Evolutionary conservation across 2,797 vertebrate species (phyloP).

Genomic region (Pangasius macronema): DNA sequence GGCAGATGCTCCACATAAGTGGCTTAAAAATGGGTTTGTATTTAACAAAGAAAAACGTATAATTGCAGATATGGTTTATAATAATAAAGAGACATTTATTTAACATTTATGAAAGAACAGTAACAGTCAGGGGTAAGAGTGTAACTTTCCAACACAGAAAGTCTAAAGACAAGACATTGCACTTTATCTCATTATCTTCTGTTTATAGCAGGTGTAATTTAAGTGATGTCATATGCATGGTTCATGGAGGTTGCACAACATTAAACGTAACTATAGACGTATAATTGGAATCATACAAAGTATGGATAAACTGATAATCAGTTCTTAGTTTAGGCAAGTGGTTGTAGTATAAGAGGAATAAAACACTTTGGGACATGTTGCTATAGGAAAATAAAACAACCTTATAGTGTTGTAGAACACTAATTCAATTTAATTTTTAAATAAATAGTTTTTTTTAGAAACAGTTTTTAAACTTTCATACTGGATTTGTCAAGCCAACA

Average conservation of each 20-base stretch:
- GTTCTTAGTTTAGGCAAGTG: neutral
- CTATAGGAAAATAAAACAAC: neutral
- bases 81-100: neutral
- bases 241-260: neutral
- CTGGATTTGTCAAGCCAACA: no score
- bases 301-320: neutral
- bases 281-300: neutral
- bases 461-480: no score
- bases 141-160: neutral
- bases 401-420: neutral
- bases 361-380: neutral
- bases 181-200: neutral
- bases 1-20: neutral
- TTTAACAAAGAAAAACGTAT: neutral
- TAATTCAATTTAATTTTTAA: neutral
- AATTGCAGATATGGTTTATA: neutral
- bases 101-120: neutral
- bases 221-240: neutral
- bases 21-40: neutral
- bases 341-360: neutral
- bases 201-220: neutral
- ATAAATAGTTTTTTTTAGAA: no score
- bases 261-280: neutral
- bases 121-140: neutral
- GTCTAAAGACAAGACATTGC: neutral